Percentiles rank a stretch among this genome's conserved stretches.
phyloP scores from a whole-genome alignment of 1,140 invertebrate species.

The Ephestia elutella region DNA sequence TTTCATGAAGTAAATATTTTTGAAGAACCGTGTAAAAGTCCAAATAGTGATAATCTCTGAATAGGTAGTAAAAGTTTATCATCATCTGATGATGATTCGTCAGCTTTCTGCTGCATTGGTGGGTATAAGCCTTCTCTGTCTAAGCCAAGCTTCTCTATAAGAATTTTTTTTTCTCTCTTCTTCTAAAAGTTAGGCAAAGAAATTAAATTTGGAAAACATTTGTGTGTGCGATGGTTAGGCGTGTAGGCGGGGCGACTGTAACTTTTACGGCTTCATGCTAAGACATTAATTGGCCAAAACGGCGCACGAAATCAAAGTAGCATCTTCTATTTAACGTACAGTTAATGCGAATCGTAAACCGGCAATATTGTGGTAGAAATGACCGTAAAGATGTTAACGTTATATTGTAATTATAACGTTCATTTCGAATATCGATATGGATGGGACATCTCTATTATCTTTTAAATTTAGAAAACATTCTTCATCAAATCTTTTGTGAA shows the following conservation, averaged over 20 bases:
- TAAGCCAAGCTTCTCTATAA: no score
- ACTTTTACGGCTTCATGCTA: conserved; percentile 64
- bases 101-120: no score
- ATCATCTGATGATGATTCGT: no score
- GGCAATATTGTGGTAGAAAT: background rate
- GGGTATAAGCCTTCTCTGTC: no score
- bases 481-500: no score
- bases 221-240: conserved; percentile 30
- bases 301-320: conserved; percentile 44
- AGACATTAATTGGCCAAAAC: conserved; percentile 60
- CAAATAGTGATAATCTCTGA: no score
- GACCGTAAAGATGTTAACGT: background rate
- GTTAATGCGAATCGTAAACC: conserved; percentile 1
- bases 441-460: background rate
- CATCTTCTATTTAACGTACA: conserved; percentile 3
- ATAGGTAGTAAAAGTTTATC: no score
- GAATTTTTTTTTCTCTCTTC: background rate
- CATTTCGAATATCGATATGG: background rate
- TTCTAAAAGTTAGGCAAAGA: no score
- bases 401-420: background rate
- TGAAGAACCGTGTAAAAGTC: no score
- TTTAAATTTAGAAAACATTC: background rate
- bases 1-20: no score
- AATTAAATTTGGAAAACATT: no score
- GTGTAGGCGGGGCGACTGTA: conserved; percentile 37